Conservation (phyloP, 2,888 invertebrate genomes). For the Ceriagrion tenellum region DNA sequence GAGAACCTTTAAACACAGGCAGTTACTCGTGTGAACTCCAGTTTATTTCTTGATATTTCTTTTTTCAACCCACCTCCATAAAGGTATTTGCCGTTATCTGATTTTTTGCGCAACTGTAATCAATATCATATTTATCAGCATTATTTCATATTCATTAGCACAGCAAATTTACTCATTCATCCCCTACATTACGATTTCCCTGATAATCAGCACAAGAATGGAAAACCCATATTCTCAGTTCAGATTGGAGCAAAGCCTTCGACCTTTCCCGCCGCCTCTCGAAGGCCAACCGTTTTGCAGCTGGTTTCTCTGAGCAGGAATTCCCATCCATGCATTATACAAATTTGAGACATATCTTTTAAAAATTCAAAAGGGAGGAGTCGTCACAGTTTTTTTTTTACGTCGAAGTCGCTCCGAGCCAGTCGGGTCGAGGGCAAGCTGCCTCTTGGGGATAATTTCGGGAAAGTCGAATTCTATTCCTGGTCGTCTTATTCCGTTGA, state of each 20-base stretch:
- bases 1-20: no score
- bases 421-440: neutral
- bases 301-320: neutral
- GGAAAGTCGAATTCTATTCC: conserved; percentile 45
- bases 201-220: neutral
- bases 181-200: no score
- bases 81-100: no score
- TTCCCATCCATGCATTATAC: conserved; percentile 22
- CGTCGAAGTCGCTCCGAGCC: neutral
- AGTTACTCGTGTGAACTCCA: no score
- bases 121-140: no score
- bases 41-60: no score
- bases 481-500: conserved; percentile 43
- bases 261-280: neutral
- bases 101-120: no score
- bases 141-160: no score
- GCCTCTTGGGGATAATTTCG: conserved; percentile 14
- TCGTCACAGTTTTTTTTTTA: conserved; percentile 21
- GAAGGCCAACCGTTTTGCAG: neutral
- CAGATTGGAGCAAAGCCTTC: neutral
- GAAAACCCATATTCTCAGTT: neutral
- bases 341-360: neutral
- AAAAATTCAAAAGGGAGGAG: neutral
- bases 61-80: no score
- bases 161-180: no score